Conservation (phyloP, 1,140 invertebrate species). For the Megalonaias nervosa region DNA sequence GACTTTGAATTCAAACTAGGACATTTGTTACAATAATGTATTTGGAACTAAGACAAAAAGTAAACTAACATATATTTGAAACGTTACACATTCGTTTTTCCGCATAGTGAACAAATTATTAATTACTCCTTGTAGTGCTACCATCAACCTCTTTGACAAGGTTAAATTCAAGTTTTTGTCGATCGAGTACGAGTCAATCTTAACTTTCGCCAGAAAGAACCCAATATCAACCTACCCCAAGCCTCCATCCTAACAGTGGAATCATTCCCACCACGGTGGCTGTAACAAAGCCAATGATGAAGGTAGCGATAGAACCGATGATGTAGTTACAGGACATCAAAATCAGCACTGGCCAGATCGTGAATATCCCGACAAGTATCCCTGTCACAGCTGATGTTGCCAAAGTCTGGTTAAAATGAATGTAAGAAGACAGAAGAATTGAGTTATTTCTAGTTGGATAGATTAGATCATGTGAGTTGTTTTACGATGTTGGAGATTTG, state of each 20-base stretch:
- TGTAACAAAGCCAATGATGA: constrained; percentile 52
- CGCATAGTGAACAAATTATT: not conserved
- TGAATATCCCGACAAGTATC: constrained; percentile 43
- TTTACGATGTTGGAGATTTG: too few relatives aligned
- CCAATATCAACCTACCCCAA: constrained; percentile 47
- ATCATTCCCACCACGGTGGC: constrained; percentile 56
- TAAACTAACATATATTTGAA: constrained; percentile 13
- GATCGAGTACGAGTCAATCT: not conserved
- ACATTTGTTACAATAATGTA: too few relatives aligned
- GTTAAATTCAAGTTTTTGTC: not conserved
- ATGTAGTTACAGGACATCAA: constrained; percentile 57
- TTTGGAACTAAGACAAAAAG: not conserved
- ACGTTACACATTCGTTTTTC: too few relatives aligned
- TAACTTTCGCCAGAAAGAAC: not conserved
- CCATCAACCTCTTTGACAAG: not conserved
- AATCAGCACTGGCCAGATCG: constrained; percentile 54
- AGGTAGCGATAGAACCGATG: constrained; percentile 55
- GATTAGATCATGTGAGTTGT: too few relatives aligned
- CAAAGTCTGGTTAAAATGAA: constrained; percentile 35
- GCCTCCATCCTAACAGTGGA: constrained; percentile 57
- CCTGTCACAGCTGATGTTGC: constrained; percentile 44
- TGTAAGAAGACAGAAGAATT: not conserved
- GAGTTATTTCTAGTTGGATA: not conserved
- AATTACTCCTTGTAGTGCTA: not conserved
- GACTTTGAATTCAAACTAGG: too few relatives aligned